Percentiles rank a stretch among this genome's conserved stretches.
phyloP scores from a whole-genome alignment of 2,888 invertebrate species.

The Sarcophaga subvicina region DNA sequence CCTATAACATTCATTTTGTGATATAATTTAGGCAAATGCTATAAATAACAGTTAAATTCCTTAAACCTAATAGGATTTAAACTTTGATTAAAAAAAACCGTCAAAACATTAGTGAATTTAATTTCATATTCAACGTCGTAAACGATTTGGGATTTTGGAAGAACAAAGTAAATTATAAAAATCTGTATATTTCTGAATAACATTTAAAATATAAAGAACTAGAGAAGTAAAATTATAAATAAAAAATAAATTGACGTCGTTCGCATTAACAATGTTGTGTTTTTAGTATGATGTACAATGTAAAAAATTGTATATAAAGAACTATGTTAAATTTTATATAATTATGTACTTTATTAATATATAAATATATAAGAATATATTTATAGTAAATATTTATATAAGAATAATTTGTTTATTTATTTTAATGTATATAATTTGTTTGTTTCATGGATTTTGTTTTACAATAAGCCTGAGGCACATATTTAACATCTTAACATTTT shows the following conservation, averaged over 20 bases:
- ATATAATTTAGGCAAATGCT: no score
- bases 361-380: constrained; percentile 71
- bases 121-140: background rate
- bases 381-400: constrained; percentile 68
- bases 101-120: background rate
- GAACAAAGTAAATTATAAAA: background rate
- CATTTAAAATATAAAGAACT: constrained; percentile 4
- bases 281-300: constrained; percentile 25
- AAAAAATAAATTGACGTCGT: background rate
- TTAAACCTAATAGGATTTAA: no score
- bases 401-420: constrained; percentile 63
- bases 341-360: constrained; percentile 57
- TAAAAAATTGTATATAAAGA: constrained; percentile 54
- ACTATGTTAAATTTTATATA: constrained; percentile 49
- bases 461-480: constrained; percentile 80
- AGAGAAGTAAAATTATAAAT: background rate
- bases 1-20: no score
- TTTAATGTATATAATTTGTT: constrained; percentile 44
- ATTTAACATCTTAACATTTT: constrained; percentile 67
- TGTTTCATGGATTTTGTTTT: constrained; percentile 74
- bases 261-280: background rate
- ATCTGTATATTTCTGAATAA: constrained; percentile 1
- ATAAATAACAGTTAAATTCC: no score
- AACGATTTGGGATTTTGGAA: background rate
- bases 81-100: no score